Evolutionary conservation across 2,888 invertebrate genomes (phyloP).

Genomic region (Nowickia ferox): DNA sequence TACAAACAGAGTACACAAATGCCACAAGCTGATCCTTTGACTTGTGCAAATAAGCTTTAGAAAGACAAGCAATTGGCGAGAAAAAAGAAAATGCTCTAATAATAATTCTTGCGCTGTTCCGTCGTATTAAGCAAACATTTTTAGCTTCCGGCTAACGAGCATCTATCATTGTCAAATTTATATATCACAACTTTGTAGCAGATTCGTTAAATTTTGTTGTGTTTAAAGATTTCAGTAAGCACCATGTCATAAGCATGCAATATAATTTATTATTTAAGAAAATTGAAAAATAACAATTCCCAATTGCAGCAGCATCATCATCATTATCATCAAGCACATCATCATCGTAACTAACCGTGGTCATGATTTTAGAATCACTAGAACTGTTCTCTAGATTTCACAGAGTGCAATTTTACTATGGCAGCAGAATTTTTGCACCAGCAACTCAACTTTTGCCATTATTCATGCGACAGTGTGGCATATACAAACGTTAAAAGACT

Average conservation of each 20-base stretch:
- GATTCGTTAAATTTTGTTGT: conserved; percentile 41
- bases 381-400: background rate
- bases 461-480: conserved; percentile 11
- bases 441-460: background rate
- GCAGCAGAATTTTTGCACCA: conserved; percentile 24
- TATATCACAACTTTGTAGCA: conserved; percentile 66
- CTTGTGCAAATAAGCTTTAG: background rate
- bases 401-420: conserved; percentile 36
- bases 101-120: conserved; percentile 32
- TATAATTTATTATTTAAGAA: conserved; percentile 68
- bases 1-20: conserved; percentile 26
- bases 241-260: conserved; percentile 66
- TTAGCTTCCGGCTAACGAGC: conserved; percentile 69
- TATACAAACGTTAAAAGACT: conserved; percentile 38
- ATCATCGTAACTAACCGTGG: no score
- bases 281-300: conserved; percentile 63
- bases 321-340: conserved; percentile 12
- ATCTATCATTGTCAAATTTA: conserved; percentile 72
- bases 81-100: conserved; percentile 29
- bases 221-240: conserved; percentile 62
- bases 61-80: conserved; percentile 9
- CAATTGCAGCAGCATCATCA: conserved; percentile 19
- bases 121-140: conserved; percentile 42
- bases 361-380: no score
- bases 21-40: conserved; percentile 50